Base-by-base conservation (phyloP, 2,797 vertebrate species). In the Neopelma chrysocephalum region DNA sequence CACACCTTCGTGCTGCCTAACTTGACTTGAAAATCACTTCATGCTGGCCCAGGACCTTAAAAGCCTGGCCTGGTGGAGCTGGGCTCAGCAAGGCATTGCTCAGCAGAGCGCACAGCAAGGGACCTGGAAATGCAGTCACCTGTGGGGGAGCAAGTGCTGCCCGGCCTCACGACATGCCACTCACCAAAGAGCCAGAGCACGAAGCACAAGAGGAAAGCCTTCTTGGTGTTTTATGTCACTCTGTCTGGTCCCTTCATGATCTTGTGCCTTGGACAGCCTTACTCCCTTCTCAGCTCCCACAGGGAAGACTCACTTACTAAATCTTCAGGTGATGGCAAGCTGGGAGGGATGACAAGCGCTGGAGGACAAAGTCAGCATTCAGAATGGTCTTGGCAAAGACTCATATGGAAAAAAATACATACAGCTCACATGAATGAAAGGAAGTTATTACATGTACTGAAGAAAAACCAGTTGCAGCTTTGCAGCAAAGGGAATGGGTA, bases 111-210 rank as follows among this genome's bases (percentile, higher is more conserved):
- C 87, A 32, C 68, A 85, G 91, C 2, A 0, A 87, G 65, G 61
- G 47, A 64, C 19, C 64, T 83, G 79, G 60, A 71, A 88, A 71
- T 22, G 53, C 7, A 11, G 26, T 13, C 2, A 0, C 12, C 2
- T 0, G 25, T 17, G 6, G 31, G 21, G 45, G 45, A 58, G 36
- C 0, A 0, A 86, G 36, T 5, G 42, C 68, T 11, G 9, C 78
- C 51, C 0, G 0, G 34, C 29, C 73, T 89, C 58, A 38, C 1
- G 0, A 57, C 0, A 0, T 12, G 48, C 57, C 1, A 16, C 40
- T 85, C 56, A 10, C 31, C 45, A 22, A n/a, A 54, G 31, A 85
- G 36, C 10, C 68, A 90, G 53, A 82, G 81, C 78, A 79, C 0
- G 2, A 85, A 78, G 69, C 60, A 60, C 0, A 3, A 65, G 47